Conservation (phyloP, 1,140 invertebrate species). For the Plutomurus gul region DNA sequence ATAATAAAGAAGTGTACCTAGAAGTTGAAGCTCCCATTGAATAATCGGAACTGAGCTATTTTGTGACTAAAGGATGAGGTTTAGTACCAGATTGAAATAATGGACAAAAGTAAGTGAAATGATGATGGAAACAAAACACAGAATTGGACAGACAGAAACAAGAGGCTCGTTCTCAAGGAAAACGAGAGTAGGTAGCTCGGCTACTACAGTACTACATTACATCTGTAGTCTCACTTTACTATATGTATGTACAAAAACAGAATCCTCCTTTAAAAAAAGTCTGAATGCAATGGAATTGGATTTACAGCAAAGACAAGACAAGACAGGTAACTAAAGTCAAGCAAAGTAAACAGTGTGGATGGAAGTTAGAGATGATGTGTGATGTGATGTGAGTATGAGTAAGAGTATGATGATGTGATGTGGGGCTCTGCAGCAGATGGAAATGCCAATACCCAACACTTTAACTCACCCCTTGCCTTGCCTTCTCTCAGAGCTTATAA, state of each 20-base stretch:
- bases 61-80: background rate
- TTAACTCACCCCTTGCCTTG: constrained; percentile 23
- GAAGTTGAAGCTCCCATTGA: background rate
- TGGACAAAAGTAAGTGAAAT: constrained; percentile 24
- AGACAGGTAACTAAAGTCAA: background rate
- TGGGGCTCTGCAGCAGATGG: constrained; percentile 18
- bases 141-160: constrained; percentile 19
- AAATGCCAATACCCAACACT: constrained; percentile 23
- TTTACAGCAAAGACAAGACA: background rate
- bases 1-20: background rate
- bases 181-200: constrained; percentile 19
- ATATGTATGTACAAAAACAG: constrained; percentile 5
- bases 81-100: constrained; percentile 25
- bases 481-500: background rate
- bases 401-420: constrained; percentile 5
- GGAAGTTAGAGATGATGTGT: constrained; percentile 28
- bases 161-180: constrained; percentile 9
- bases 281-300: background rate
- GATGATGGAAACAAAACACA: constrained; percentile 21
- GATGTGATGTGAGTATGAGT: constrained; percentile 19
- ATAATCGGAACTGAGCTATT: constrained; percentile 29
- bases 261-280: no score
- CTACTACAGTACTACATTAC: constrained; percentile 18
- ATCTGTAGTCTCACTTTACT: background rate
- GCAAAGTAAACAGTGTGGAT: constrained; percentile 4